Evolutionary conservation across 1,140 invertebrate genomes (phyloP), one percentile per base, ranked within the genome.

Genomic region (Pseudomyrmex gracilis): DNA sequence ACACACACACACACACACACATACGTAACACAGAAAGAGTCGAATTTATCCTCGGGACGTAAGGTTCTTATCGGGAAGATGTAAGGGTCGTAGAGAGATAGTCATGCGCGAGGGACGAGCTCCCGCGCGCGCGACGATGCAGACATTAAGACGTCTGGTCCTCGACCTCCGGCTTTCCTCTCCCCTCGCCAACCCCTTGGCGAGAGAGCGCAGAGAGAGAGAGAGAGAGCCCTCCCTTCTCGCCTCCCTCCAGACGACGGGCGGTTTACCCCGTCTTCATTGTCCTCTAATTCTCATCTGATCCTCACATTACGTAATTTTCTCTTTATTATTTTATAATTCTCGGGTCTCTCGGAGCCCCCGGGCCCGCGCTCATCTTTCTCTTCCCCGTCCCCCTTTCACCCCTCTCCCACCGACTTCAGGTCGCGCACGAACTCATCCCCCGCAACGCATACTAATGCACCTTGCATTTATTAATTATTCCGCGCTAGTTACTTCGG

Each of bases 61-160:
- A 24, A 13, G 47, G 53, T 87, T 85, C 83, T 89, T 89, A 90
- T 90, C 86, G 88, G 82, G 85, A 85, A 85, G 82, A 87, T 82
- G 61, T 84, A 70, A 77, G 57, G 76, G 80, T 82, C 82, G 57
- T 55, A 15, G 53, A 83, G 82, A 83, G 82, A 86, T 88, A 89
- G 88, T 90, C 86, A 82, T 90, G 84, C 86, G 86, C 86, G 78
- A 77, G 83, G 90, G 67, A 87, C 83, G 86, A 90, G 85, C 88
- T 87, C 73, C 74, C 90, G 34, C 34, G 34, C 34, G 34, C 34
- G 34, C 34, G 87, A 90, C 89, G 86, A 89, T 88, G 83, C 87
- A 90, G 92, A 92, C 92, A 93, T 93, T 93, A 93, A 93, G 92
- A 93, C 91, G 92, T 92, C 92, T 93, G 92, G 92, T 90, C 89